phyloP scores from a whole-genome alignment of 2,888 invertebrate species.

The Nymphalis urticae region DNA sequence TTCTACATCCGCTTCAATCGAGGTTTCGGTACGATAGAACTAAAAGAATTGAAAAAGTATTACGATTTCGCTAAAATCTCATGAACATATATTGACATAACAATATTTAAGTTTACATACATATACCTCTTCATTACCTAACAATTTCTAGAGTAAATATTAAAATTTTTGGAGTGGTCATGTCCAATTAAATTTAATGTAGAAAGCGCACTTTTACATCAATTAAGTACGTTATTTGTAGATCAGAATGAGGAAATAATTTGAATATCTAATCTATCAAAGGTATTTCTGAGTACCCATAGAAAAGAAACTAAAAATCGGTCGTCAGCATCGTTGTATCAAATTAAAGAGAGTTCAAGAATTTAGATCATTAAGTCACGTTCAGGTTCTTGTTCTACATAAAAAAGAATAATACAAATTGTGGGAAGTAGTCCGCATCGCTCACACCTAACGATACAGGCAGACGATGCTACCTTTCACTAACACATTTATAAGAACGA shows the following conservation, averaged over 20 bases:
- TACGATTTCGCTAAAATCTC: background rate
- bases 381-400: constrained; percentile 64
- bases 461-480: constrained; percentile 61
- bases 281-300: too few relatives aligned
- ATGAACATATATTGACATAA: background rate
- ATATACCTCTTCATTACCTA: background rate
- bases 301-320: background rate
- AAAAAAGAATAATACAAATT: constrained; percentile 56
- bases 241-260: constrained; percentile 8
- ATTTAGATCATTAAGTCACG: constrained; percentile 51
- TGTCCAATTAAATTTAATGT: constrained; percentile 18
- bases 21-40: background rate
- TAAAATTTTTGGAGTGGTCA: background rate
- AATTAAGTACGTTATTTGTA: constrained; percentile 7
- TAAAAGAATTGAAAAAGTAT: background rate
- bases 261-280: background rate
- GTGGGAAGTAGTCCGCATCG: constrained; percentile 72
- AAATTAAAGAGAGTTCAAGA: constrained; percentile 22
- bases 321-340: constrained; percentile 3
- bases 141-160: constrained; percentile 16
- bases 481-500: constrained; percentile 55
- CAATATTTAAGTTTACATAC: constrained; percentile 7
- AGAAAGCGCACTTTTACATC: constrained; percentile 24
- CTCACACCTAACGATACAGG: constrained; percentile 45
- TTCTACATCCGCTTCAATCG: background rate